phyloP scores from a whole-genome alignment of 92 coral and sea anemone genomes.

The Muricea muricata region DNA sequence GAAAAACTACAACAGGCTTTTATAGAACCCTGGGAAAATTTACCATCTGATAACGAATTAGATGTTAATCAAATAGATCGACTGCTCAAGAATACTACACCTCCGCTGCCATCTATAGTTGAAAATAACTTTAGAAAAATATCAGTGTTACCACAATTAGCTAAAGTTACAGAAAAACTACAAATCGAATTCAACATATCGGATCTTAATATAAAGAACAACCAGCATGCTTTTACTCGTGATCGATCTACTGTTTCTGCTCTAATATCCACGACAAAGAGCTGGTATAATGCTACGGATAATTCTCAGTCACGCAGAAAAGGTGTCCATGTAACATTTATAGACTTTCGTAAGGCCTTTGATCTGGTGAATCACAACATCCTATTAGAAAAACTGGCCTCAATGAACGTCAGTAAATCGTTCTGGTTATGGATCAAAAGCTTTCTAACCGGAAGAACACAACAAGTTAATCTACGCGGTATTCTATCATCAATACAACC shows the following conservation, averaged over 20 bases:
- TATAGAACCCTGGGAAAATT: slow-evolving; percentile 18
- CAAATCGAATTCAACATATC: neutral
- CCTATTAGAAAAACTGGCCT: neutral
- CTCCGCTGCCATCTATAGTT: slow-evolving; percentile 17
- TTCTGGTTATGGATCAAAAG: neutral
- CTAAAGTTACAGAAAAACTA: neutral
- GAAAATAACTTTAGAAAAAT: neutral
- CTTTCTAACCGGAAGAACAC: too few relatives aligned
- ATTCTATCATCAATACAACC: too few relatives aligned
- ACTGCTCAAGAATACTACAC: neutral
- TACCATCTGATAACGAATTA: neutral
- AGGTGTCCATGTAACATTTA: neutral
- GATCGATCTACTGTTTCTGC: neutral
- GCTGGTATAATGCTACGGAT: neutral
- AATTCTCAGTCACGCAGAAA: neutral
- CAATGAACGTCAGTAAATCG: neutral
- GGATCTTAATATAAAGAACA: too few relatives aligned
- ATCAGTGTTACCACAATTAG: neutral
- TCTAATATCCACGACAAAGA: neutral
- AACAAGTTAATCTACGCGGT: too few relatives aligned
- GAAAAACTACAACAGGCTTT: slow-evolving; percentile 28
- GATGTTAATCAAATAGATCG: neutral
- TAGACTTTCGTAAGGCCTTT: neutral
- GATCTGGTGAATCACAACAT: neutral
- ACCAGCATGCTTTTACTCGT: too few relatives aligned